A percentile compares a stretch with the other conserved stretches of the same genome.
Conservation (phyloP, 1,140 invertebrate species). For the Pseudomyrmex gracilis region DNA sequence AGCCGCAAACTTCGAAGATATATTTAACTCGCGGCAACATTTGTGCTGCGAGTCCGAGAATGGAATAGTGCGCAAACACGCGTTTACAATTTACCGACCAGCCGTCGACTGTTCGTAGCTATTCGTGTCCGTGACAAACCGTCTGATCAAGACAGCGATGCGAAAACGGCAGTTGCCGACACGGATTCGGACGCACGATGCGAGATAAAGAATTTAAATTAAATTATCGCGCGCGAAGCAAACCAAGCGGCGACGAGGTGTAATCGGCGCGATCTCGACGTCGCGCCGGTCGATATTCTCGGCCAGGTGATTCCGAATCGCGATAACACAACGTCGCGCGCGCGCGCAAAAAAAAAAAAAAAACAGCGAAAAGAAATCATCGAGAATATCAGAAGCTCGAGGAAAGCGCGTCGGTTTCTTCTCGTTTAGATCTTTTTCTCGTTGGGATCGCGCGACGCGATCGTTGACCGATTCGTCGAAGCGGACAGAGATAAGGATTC, state of each 20-base stretch:
- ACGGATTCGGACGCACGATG: neutral
- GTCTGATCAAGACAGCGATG: neutral
- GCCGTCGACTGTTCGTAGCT: neutral
- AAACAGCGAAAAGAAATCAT: neutral
- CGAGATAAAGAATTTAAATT: slow-evolving; percentile 36
- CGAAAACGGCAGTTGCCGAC: slow-evolving; percentile 20
- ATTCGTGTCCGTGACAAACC: slow-evolving; percentile 3
- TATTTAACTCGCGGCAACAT: slow-evolving; percentile 27
- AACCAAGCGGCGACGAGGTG: too few species aligned
- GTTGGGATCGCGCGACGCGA: slow-evolving; percentile 51
- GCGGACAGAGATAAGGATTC: slow-evolving; percentile 70
- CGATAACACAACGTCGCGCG: slow-evolving; percentile 3
- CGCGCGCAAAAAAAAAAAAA: neutral
- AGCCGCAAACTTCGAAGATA: slow-evolving; percentile 10
- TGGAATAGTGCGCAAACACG: slow-evolving; percentile 14
- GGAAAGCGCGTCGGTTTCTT: neutral
- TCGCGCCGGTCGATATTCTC: neutral
- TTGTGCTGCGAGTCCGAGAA: neutral
- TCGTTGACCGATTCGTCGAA: slow-evolving; percentile 65
- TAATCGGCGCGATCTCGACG: neutral
- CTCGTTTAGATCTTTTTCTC: slow-evolving; percentile 47
- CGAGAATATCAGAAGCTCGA: slow-evolving; percentile 30
- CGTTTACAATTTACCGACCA: slow-evolving; percentile 20
- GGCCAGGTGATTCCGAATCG: neutral
- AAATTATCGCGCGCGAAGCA: slow-evolving; percentile 24